Conservation (phyloP, 1,140 invertebrate genomes). For the Listronotus oregonensis region DNA sequence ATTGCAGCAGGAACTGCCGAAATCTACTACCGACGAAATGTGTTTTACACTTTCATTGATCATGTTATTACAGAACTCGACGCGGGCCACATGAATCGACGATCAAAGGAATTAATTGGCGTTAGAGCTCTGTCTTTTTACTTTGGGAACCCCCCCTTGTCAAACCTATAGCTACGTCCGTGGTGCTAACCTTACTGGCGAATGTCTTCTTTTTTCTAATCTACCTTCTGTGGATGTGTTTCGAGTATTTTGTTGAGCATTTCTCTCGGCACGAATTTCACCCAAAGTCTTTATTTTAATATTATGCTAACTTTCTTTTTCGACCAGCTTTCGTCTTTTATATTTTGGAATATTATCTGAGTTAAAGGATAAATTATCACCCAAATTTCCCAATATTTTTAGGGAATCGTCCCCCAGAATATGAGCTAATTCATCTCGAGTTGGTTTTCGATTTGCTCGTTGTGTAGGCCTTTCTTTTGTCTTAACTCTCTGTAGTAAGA, state of each 20-base stretch:
- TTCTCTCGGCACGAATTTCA: constrained; percentile 51
- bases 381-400: neutral
- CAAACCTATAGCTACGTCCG: constrained; percentile 40
- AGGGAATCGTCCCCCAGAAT: constrained; percentile 10
- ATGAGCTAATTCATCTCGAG: constrained; percentile 13
- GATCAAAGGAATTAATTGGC: no score
- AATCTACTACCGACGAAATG: no score
- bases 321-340: constrained; percentile 26
- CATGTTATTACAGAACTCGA: no score
- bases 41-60: no score
- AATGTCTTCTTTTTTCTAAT: constrained; percentile 7
- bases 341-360: neutral
- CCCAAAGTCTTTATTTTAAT: constrained; percentile 54
- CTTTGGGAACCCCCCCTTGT: no score
- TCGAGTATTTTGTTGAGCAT: constrained; percentile 2
- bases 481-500: constrained; percentile 28
- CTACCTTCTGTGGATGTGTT: neutral
- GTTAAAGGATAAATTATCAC: neutral
- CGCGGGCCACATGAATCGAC: no score
- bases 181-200: constrained; percentile 5
- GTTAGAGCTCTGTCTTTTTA: constrained; percentile 38
- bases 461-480: constrained; percentile 23
- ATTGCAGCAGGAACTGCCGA: no score
- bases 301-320: constrained; percentile 32
- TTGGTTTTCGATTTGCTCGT: constrained; percentile 28